Evolutionary conservation across 1,140 invertebrate genomes (phyloP), one percentile per base, ranked within the genome.

Genomic region (Pogonomyrmex barbatus): DNA sequence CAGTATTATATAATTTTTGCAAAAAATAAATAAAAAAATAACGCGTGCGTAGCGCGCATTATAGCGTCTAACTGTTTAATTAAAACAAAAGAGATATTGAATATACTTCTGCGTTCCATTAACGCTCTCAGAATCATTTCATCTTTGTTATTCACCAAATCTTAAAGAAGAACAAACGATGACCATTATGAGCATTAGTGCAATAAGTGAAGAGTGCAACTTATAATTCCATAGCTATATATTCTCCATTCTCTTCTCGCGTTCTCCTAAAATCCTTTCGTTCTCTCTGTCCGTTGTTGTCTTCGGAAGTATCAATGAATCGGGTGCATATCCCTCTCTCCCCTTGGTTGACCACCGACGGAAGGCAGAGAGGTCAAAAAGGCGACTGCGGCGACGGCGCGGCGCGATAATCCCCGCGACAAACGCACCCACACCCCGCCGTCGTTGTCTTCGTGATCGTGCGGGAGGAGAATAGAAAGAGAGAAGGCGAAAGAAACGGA

Each of bases 371-470:
- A 92, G 87, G 88, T 91, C 73, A 88, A 83, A 90, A 89, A 91
- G 88, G 79, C 77, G 70, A 58, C n/a, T 12, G 47, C 47, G 47
- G 45, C 47, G n/a, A 12, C 77, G 62, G 14, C 85, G 76, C 68
- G 58, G 89, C 62, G 73, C 73, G 92, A 93, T 92, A 92, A 93
- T 92, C 87, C 88, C 79, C 70, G 76, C 86, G 60, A 85, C 89
- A 85, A 77, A 90, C 71, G 70, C 79, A 78, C 70, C 58, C 73
- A 73, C 63, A 60, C 56, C 47, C 36, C 58, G n/a, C 30, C 63
- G 10, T 58, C 67, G 78, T 81, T 68, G 63, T 68, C 77, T 81
- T 58, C 68, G 52, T 47, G 50, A 60, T n/a, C 33, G 30, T 17
- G 30, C 30, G 52, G n/a, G 10, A 54, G 60, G 24, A n/a, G 36